Evolutionary conservation across 1,140 invertebrate species (phyloP).

Genomic region (Dinothrombium tinctorium): DNA sequence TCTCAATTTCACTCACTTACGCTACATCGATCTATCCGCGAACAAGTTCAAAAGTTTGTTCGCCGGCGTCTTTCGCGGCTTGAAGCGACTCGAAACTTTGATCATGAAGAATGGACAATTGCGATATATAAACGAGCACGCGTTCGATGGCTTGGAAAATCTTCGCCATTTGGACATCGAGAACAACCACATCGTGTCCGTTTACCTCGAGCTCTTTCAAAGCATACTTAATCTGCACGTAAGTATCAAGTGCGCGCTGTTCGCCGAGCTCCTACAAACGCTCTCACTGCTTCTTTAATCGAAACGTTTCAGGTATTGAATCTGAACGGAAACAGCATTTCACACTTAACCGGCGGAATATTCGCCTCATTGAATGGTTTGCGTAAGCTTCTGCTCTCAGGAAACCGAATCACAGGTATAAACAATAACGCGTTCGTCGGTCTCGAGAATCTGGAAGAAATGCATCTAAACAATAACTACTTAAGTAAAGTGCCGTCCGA

Average conservation of each 20-base stretch:
- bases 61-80: slow-evolving; percentile 46
- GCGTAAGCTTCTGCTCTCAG: slow-evolving; percentile 45
- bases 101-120: slow-evolving; percentile 10
- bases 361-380: slow-evolving; percentile 55
- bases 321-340: slow-evolving; percentile 50
- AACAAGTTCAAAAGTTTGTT: slow-evolving; percentile 50
- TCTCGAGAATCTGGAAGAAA: slow-evolving; percentile 25
- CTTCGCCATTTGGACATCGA: slow-evolving; percentile 52
- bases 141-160: slow-evolving; percentile 33
- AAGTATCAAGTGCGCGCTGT: slow-evolving; percentile 1
- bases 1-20: slow-evolving; percentile 42
- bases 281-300: background rate
- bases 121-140: slow-evolving; percentile 36
- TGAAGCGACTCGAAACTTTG: slow-evolving; percentile 46
- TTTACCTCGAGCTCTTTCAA: slow-evolving; percentile 19
- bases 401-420: slow-evolving; percentile 54
- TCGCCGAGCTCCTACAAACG: background rate
- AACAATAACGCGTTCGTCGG: slow-evolving; percentile 70
- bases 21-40: slow-evolving; percentile 44
- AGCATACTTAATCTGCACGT: slow-evolving; percentile 13
- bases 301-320: slow-evolving; percentile 28
- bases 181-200: slow-evolving; percentile 28
- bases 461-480: slow-evolving; percentile 17
- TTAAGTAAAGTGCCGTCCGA: slow-evolving; percentile 16
- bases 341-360: slow-evolving; percentile 62